A percentile compares a stretch with the other conserved stretches of the same genome.
These are phyloP conservation scores for Acromyrmex charruanus DNA, from an alignment of 1,140 invertebrate genomes.

Conservation along the genomic window DNA sequence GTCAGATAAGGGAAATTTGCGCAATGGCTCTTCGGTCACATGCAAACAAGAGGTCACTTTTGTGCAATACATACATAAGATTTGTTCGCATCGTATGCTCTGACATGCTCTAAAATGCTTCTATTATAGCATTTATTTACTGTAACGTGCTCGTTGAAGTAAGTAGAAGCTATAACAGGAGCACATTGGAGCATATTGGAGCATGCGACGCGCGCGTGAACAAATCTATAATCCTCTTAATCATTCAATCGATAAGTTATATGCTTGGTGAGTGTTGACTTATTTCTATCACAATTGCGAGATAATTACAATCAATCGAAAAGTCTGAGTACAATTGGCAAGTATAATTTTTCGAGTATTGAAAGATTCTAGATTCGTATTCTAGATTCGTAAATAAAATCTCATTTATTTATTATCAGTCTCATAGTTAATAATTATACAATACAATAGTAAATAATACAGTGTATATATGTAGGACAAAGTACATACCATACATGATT, in stretches of 20 bases:
- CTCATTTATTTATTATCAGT: background rate
- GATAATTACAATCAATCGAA: conserved; percentile 10
- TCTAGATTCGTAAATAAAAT: background rate
- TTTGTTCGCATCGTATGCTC: no score
- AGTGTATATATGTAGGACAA: background rate
- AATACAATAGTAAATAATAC: background rate
- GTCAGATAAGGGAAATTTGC: conserved; percentile 7
- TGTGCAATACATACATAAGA: background rate
- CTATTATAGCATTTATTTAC: no score
- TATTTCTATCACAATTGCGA: conserved; percentile 7
- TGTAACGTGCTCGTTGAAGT: no score
- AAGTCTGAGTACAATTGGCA: background rate
- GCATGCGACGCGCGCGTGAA: no score
- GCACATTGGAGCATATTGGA: no score
- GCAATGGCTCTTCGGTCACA: background rate
- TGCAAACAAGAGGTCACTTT: conserved; percentile 17
- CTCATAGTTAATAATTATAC: background rate
- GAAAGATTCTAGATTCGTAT: no score
- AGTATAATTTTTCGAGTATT: background rate
- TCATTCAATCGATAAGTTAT: conserved; percentile 17
- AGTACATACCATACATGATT: no score
- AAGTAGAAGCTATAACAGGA: no score
- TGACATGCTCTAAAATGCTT: no score
- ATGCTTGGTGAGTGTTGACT: background rate
- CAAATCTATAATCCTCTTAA: background rate